phyloP scores from a whole-genome alignment of 1,140 invertebrate genomes.

The Brachionus asplanchnoidis region DNA sequence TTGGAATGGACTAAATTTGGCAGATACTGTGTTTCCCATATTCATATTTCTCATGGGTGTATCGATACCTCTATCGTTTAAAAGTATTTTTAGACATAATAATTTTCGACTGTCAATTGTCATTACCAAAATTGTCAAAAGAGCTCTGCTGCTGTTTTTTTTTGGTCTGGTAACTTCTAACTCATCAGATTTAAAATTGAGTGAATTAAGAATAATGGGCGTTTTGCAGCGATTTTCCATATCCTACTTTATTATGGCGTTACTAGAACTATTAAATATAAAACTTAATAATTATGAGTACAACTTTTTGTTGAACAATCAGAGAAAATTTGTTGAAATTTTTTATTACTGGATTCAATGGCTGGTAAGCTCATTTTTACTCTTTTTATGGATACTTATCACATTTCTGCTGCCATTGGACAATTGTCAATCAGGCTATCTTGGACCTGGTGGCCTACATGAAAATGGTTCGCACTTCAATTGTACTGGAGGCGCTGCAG shows the following conservation, averaged over 20 bases:
- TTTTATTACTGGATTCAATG: constrained; percentile 66
- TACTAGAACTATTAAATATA: constrained; percentile 63
- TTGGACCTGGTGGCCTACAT: constrained; percentile 77
- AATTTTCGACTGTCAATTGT: neutral
- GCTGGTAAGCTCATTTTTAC: constrained; percentile 64
- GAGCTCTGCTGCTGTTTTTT: neutral
- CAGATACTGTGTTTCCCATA: constrained; percentile 91
- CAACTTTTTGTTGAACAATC: constrained; percentile 51
- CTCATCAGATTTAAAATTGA: constrained; percentile 55
- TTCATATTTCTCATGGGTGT: constrained; percentile 49
- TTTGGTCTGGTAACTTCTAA: constrained; percentile 34
- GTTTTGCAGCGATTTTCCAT: constrained; percentile 77
- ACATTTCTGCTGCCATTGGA: constrained; percentile 69
- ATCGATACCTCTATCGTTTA: constrained; percentile 16
- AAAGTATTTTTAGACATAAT: neutral
- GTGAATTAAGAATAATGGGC: constrained; percentile 71
- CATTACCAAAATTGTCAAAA: neutral
- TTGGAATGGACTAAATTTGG: constrained; percentile 87
- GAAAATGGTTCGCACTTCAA: constrained; percentile 63
- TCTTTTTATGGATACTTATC: constrained; percentile 65
- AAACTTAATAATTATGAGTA: constrained; percentile 29
- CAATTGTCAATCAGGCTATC: constrained; percentile 72
- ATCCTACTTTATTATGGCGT: constrained; percentile 71
- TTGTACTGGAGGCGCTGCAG: constrained; percentile 74
- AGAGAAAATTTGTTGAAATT: constrained; percentile 62